Evolutionary conservation across 2,888 invertebrate genomes (phyloP).

Genomic region (Mythimna impura): DNA sequence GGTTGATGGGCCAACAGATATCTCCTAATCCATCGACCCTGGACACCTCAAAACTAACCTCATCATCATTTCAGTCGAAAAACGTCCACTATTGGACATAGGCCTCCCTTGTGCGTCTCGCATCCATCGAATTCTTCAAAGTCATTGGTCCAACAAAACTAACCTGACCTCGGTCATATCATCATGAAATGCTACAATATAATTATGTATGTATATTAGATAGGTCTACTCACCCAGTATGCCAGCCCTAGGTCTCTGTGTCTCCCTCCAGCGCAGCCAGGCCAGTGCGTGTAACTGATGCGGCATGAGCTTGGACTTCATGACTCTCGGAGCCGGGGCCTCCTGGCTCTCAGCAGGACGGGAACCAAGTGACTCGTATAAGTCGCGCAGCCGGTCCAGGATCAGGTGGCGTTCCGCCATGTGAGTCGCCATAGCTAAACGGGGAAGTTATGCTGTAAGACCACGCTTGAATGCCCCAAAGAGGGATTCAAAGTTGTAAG

Average conservation of each 20-base stretch:
- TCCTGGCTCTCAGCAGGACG: conserved; percentile 91
- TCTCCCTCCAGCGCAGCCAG: conserved; percentile 97
- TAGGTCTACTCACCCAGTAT: conserved; percentile 92
- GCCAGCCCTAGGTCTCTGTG: conserved; percentile 96
- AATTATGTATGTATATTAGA: no score
- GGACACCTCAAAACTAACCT: no score
- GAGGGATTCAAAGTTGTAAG: no score
- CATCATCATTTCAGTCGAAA: no score
- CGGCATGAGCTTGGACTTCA: conserved; percentile 93
- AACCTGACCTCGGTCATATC: no score
- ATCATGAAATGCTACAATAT: no score
- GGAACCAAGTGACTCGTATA: conserved; percentile 93
- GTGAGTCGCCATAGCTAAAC: conserved; percentile 92
- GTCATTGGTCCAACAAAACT: no score
- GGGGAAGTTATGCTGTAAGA: neutral
- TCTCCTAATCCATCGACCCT: no score
- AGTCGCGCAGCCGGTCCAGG: conserved; percentile 92
- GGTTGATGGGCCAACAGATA: no score
- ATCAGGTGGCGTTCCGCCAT: conserved; percentile 93
- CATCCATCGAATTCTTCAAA: no score
- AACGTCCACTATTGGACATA: no score
- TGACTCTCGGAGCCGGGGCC: conserved; percentile 91
- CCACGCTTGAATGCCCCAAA: neutral
- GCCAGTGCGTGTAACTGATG: conserved; percentile 96
- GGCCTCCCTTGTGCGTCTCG: no score